Evolutionary conservation across 2,888 invertebrate genomes (phyloP), one percentile per base, ranked within the genome.

Genomic region (Ophraella communa): DNA sequence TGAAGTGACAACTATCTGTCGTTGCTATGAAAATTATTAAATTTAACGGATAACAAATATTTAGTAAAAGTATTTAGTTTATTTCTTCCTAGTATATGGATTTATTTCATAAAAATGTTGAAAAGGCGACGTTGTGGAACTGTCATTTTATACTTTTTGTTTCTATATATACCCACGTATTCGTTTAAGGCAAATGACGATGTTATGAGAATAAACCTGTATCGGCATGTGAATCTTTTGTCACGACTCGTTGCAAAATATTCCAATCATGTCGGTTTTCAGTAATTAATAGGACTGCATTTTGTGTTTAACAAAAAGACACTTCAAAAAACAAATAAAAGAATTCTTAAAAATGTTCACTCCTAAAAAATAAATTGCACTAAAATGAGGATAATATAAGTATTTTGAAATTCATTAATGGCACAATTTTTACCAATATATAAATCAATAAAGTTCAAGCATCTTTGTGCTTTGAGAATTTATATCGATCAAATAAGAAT

Each of bases 181-280:
- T 35, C 59, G 33, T 59, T 39, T 24, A 59, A 51, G 39, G 51
- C 24, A 59, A 59, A 51, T 51, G 51, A 33, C 30, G 51, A 59
- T 59, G 23, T 51, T 59, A 51, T 27, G 59, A 59, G 51, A 42
- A 35, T 44, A 27, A 59, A 51, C 53, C 60, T 44, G 60, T 60
- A 52, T 52, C 60, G 60, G 60, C 27, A 60, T 60, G 52, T 60
- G 60, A 60, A 60, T 60, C 60, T 49, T 60, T 60, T 60, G 60
- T 60, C 60, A 60, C 60, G 60, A 60, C 52, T 56, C 45, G 30
- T 60, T 60, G 49, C 30, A 44, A 53, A 53, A 60, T 60, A 52
- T 53, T 54, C 54, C 54, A 54, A 54, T 54, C 54, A 54, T 39
- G 54, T 54, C 52, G 52, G 54, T 35, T 54, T 54, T 53, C 23